Evolutionary conservation across 2,888 invertebrate genomes (phyloP), one percentile per base, ranked within the genome.

Genomic region (Kuschelorhynchus macadamiae): DNA sequence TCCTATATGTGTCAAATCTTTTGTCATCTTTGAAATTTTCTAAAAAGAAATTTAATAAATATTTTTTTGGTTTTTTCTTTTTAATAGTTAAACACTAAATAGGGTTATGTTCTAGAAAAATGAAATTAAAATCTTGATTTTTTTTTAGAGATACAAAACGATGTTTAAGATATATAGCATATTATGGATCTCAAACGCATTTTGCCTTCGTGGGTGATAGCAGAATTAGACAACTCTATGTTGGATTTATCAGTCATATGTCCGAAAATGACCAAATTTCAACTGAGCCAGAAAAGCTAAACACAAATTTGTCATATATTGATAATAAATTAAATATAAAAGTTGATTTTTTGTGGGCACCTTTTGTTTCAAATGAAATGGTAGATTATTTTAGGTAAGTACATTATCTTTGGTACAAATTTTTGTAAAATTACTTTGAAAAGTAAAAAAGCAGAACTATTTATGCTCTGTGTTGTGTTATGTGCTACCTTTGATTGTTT

Each of bases 181-280:
- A 96, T 85, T 95, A 94, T 91, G 91, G 93, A 57, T 89, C 91
- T 73, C 90, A 91, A 80, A 97, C 96, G 78, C 91, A 94, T 78
- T 95, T 98, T 81, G 92, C 93, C 0, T 97, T 98, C 78, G 90
- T 96, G 49, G 98, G 98, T 0, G 97, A 98, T 81, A 89, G 91
- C 0, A 88, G 96, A 66, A 89, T 96, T n/a, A 90, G 92, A 67
- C 92, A 95, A 79, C 84, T 97, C 0, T 98, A 95, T 82, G 89
- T 91, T 78, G 90, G 92, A 66, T 95, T 97, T 81, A 90, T 96
- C 64, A 90, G 91, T 81, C 88, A 85, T 74, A 77, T 87, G 70
- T 83, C 84, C 67, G 80, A 81, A 47, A 81, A 82, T 68, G 82
- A 82, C 67, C 79, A 80, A 46, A 75, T 74, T 68, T 67, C 57